phyloP scores from a whole-genome alignment of 2,888 invertebrate species.

The Rhagophthalmus giganteus region DNA sequence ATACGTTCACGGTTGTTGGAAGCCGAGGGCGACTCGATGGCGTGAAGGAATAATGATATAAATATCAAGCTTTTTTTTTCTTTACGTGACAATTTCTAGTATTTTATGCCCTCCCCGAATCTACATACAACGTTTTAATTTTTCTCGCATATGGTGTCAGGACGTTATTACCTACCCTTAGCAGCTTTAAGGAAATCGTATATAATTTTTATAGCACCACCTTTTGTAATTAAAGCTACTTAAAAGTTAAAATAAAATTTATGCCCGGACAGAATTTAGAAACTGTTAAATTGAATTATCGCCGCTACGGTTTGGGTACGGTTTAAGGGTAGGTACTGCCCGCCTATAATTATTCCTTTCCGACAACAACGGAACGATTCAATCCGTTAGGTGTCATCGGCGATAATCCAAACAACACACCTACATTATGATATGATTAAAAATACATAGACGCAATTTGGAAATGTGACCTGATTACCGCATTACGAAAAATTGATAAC shows the following conservation, averaged over 20 bases:
- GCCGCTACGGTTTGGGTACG: too few species aligned
- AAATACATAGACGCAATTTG: slow-evolving; percentile 1
- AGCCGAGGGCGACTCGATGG: slow-evolving; percentile 26
- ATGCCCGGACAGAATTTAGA: too few species aligned
- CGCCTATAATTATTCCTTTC: too few species aligned
- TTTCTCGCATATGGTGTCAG: slow-evolving; percentile 29
- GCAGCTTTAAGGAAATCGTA: slow-evolving; percentile 30
- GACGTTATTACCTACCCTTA: slow-evolving; percentile 28
- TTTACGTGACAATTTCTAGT: slow-evolving; percentile 32
- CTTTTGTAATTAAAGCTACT: slow-evolving; percentile 24
- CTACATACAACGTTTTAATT: slow-evolving; percentile 32
- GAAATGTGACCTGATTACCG: slow-evolving; percentile 1
- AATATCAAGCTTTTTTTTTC: slow-evolving; percentile 21
- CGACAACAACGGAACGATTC: too few species aligned
- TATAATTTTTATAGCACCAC: slow-evolving; percentile 26
- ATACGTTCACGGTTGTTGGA: slow-evolving; percentile 32
- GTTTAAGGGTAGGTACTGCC: too few species aligned
- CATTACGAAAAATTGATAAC: slow-evolving; percentile 21
- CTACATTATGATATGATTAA: slow-evolving; percentile 4
- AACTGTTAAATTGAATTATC: too few species aligned
- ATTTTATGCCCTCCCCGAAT: slow-evolving; percentile 28
- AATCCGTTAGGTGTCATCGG: too few species aligned
- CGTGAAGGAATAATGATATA: slow-evolving; percentile 32
- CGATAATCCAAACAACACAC: neutral
- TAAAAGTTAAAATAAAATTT: slow-evolving; percentile 9